Evolutionary conservation across 2,113 vertebrate species (phyloP), one percentile per base, ranked within the genome.

Genomic region (Perognathus longimembris): DNA sequence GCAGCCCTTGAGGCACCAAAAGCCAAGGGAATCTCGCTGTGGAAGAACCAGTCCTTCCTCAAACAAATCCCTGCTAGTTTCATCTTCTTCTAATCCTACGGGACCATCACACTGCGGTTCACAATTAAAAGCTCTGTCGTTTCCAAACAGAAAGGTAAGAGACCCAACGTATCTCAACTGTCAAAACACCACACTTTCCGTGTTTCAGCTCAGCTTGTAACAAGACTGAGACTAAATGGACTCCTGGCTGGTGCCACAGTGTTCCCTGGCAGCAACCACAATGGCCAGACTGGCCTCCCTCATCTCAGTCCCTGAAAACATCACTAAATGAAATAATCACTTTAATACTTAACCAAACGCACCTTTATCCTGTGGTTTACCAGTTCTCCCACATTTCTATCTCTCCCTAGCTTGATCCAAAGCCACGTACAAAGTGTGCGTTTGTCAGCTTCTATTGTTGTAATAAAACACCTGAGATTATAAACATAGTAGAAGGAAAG

Each of bases 1-100:
- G 17, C 22, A 91, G 88, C 61, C 80, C 89, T 85, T 69, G 85
- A 94, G 91, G 96, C 88, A 89, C 88, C 91, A 96, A 98, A 97
- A 95, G 63, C 28, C 63, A 59, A 63, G 69, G 85, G 63, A 91
- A 87, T 83, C 83, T 54, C 67, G 94, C 90, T 85, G 67, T 82
- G 85, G 66, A 91, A 84, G 28, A 95, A 74, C 81, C 30, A 85
- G 80, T 96, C 88, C 75, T 86, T 75, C 67, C 91, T 40, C 54
- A 73, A 73, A 76, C 75, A 0, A 0, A 75, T 91, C 59, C 28
- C 42, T 71, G 40, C 28, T 64, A 80, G 34, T 86, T 91, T 88
- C 91, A 81, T 92, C 89, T 91, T 88, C 77, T 74, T 75, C 84
- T 50, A 79, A 5, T 88, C 57, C 66, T 78, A 24, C 4, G 64